Percentiles rank a stretch among this genome's conserved stretches.
phyloP scores from a whole-genome alignment of 2,113 vertebrate species.

The Lichenostomus cassidix region DNA sequence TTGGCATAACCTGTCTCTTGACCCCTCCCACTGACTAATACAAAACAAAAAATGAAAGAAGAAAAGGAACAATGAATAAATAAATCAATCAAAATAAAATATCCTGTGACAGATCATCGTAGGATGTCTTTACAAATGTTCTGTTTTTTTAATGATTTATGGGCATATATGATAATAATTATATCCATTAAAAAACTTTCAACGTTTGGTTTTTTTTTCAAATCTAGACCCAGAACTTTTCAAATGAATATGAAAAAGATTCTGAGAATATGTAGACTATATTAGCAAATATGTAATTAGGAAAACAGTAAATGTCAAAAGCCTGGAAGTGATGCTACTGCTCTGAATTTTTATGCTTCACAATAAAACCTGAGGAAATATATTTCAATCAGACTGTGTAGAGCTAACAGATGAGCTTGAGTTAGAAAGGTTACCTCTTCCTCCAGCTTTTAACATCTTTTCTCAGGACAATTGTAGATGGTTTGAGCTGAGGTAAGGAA shows the following conservation, averaged over 20 bases:
- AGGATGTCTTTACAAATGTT: neutral
- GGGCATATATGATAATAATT: neutral
- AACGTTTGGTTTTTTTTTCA: neutral
- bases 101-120: neutral
- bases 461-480: neutral
- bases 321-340: fast-evolving
- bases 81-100: neutral
- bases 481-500: neutral
- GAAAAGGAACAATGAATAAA: neutral
- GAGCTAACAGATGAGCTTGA: neutral
- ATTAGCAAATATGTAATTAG: neutral
- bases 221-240: neutral
- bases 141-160: neutral
- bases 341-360: neutral
- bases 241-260: neutral
- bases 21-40: fast-evolving
- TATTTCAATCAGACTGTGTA: neutral
- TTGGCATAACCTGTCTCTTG: fast-evolving
- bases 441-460: neutral
- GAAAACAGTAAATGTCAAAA: neutral
- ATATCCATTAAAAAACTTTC: neutral
- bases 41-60: neutral
- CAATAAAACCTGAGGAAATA: neutral
- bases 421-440: neutral
- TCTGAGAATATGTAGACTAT: neutral